Percentiles rank a stretch among this genome's conserved stretches.
phyloP scores from a whole-genome alignment of 2,113 vertebrate genomes.

The Acanthochromis polyacanthus region DNA sequence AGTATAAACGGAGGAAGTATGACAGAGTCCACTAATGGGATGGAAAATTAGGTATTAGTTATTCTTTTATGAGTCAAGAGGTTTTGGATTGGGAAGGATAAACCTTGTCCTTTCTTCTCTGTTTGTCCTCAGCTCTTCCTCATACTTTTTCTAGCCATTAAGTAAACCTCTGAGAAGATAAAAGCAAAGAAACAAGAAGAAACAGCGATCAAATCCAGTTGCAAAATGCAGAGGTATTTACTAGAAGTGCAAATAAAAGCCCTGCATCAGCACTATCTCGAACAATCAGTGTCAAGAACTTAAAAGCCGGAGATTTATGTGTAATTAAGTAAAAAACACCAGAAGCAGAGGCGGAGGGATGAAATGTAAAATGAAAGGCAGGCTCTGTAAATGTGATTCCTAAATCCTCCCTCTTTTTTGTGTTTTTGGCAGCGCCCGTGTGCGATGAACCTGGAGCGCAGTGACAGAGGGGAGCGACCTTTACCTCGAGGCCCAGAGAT shows the following conservation, averaged over 20 bases:
- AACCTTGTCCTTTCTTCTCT: conserved; percentile 11
- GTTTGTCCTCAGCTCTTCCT: conserved; percentile 3
- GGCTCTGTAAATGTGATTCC: conserved; percentile 4
- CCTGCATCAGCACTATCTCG: conserved; percentile 26
- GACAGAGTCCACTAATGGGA: conserved; percentile 29
- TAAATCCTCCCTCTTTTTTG: conserved; percentile 10
- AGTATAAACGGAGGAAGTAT: conserved; percentile 51
- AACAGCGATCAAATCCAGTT: conserved; percentile 36
- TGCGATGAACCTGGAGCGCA: conserved; percentile 87
- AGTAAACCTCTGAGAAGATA: conserved; percentile 19
- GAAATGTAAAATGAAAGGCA: neutral
- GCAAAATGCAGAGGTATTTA: conserved; percentile 36
- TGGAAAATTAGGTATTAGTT: conserved; percentile 49
- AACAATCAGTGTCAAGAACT: conserved; percentile 12
- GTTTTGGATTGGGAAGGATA: conserved; percentile 13
- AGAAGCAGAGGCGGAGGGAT: neutral
- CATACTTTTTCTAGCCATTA: conserved; percentile 14
- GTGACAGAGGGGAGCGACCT: conserved; percentile 66
- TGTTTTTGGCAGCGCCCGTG: conserved; percentile 74
- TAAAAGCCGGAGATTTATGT: conserved; percentile 24
- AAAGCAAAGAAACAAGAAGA: conserved; percentile 41
- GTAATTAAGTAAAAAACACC: conserved; percentile 17
- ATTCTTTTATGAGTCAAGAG: conserved; percentile 34
- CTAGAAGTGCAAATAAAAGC: conserved; percentile 27
- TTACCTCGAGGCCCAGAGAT: conserved; percentile 84